Base-by-base conservation (phyloP, 2,113 vertebrate genomes). In the Eleginops maclovinus region DNA sequence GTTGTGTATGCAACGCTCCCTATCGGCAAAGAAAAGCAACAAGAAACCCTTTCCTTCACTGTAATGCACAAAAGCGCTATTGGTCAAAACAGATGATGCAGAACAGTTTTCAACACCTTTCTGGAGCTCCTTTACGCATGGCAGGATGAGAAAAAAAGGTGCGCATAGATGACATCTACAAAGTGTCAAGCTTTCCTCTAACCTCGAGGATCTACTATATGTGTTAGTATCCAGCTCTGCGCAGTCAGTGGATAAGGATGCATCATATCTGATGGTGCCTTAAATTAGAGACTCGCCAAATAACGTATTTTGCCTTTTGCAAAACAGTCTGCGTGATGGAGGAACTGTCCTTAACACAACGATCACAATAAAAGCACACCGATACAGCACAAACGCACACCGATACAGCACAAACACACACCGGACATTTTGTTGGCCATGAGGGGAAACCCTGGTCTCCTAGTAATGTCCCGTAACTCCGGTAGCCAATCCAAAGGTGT, bases 1-100 rank as follows among this genome's bases (percentile, higher is more conserved):
- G 56, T 91, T 80, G 87, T 91, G 91, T 81, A 59, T 81, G 86
- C 89, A 90, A 89, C 95, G 94, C 94, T 94, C 95, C 93, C 94
- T 96, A 88, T 95, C 94, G 95, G 95, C 91, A 84, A 90, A 78
- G 61, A 63, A 75, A 51, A 90, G 91, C 85, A 94, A 50, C 40
- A 56, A 50, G 49, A 75, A 43, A 49, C 8, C 24, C 55, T 22
- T 65, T 51, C 63, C 24, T 51, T 55, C 54, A 50, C 72, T 66
- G 73, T 79, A 84, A 71, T 72, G 78, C 75, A 86, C 77, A 83
- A 87, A 81, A 71, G 54, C 63, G 64, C 72, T 43, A 60, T 55
- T 75, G 75, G 75, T 75, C 63, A 44, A 60, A 78, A 61, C 72
- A 67, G 71, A 85, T 75, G 70, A 66, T 77, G 77, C 81, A 53